A percentile compares a stretch with the other conserved stretches of the same genome.
phyloP scores from a whole-genome alignment of 2,888 invertebrate genomes.

The Dastarcus helophoroides region DNA sequence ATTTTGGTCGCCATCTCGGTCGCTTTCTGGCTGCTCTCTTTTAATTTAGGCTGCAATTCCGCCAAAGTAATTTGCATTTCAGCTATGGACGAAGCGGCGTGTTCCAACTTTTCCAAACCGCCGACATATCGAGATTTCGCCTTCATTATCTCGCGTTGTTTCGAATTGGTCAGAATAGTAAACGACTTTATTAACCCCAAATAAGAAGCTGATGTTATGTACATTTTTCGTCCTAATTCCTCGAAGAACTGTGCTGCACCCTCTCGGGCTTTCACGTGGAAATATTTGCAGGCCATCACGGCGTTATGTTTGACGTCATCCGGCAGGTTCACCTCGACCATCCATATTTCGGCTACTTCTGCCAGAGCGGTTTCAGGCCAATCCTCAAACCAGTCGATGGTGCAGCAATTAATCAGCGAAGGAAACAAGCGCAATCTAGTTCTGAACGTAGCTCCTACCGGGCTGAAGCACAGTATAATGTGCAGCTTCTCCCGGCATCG shows the following conservation, averaged over 20 bases:
- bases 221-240: constrained; percentile 59
- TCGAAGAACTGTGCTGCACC: constrained; percentile 52
- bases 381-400: constrained; percentile 80
- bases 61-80: constrained; percentile 67
- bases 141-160: constrained; percentile 60
- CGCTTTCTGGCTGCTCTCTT: constrained; percentile 60
- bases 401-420: constrained; percentile 77
- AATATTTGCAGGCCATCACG: constrained; percentile 74
- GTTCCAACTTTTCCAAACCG: constrained; percentile 59
- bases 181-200: constrained; percentile 70
- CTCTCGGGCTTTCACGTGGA: constrained; percentile 66
- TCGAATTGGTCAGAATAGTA: constrained; percentile 55
- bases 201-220: constrained; percentile 78
- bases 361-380: constrained; percentile 86
- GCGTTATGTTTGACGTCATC: constrained; percentile 53
- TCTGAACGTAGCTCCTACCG: constrained; percentile 72
- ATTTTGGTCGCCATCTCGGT: constrained; percentile 66
- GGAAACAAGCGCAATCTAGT: constrained; percentile 67
- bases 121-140: constrained; percentile 51
- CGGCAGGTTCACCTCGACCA: constrained; percentile 62
- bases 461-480: constrained; percentile 74
- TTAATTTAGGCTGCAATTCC: constrained; percentile 61
- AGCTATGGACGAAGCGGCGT: constrained; percentile 63
- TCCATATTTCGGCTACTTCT: constrained; percentile 64
- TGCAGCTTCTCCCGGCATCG: constrained; percentile 72